A percentile compares a stretch with the other conserved stretches of the same genome.
Conservation (phyloP, 1,140 invertebrate species). For the Adelges cooleyi region DNA sequence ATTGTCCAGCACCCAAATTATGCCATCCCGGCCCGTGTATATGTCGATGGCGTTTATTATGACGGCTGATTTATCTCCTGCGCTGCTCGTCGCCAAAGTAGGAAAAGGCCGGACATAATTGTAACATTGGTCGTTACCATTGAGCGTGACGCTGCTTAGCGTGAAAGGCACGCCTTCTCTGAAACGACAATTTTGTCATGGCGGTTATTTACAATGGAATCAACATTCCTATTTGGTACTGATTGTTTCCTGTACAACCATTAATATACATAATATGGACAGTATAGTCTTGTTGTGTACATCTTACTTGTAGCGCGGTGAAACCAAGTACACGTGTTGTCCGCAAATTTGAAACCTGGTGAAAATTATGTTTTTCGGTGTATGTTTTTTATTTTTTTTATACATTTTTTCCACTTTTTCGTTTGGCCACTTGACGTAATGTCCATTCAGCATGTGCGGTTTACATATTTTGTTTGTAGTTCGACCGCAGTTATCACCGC, state of each 20-base stretch:
- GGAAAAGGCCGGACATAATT: conserved; percentile 45
- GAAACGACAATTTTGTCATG: not conserved
- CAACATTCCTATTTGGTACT: too few relatives aligned
- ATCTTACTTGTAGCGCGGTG: conserved; percentile 46
- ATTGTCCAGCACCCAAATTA: conserved; percentile 54
- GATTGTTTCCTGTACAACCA: too few relatives aligned
- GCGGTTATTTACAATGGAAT: too few relatives aligned
- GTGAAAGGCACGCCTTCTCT: conserved; percentile 47
- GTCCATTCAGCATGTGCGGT: not conserved
- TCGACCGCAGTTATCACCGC: too few relatives aligned
- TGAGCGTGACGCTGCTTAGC: conserved; percentile 43
- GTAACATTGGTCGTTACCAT: conserved; percentile 38
- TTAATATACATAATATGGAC: too few relatives aligned
- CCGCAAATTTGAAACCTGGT: conserved; percentile 48
- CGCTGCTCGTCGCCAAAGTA: conserved; percentile 48
- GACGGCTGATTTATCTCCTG: conserved; percentile 47
- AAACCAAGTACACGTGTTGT: conserved; percentile 44
- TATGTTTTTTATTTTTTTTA: conserved; percentile 37
- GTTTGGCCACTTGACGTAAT: conserved; percentile 3
- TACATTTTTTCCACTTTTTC: not conserved
- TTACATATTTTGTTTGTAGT: not conserved
- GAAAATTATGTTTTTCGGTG: conserved; percentile 46
- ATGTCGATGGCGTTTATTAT: conserved; percentile 50
- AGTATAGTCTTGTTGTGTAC: too few relatives aligned
- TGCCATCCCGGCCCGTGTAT: conserved; percentile 45